Conservation (phyloP, 2,797 vertebrate species). For the Girardinus metallicus region DNA sequence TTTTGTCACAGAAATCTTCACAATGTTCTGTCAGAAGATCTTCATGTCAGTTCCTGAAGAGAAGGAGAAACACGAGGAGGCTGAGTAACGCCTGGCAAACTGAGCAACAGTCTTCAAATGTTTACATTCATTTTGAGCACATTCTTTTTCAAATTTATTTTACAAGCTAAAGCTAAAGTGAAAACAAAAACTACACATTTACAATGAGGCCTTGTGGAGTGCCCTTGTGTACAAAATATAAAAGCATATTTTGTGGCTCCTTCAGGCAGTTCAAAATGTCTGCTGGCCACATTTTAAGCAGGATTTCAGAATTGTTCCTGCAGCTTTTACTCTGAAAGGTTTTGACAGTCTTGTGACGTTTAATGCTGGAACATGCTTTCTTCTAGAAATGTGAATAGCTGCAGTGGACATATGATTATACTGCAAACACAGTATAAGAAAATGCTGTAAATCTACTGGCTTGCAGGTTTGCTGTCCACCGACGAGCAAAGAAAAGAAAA, state of each 20-base stretch:
- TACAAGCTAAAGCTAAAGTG: slow-evolving; percentile 4
- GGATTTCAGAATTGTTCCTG: slow-evolving; percentile 7
- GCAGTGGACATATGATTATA: slow-evolving; percentile 1
- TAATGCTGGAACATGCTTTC: slow-evolving; percentile 18
- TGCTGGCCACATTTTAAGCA: not conserved
- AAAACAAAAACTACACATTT: not conserved
- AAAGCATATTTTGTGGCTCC: slow-evolving; percentile 7
- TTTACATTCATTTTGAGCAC: slow-evolving; percentile 50
- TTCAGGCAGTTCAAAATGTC: slow-evolving; percentile 13
- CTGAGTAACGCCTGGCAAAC: slow-evolving; percentile 43
- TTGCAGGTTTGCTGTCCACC: slow-evolving; percentile 9
- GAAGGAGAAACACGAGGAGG: slow-evolving; percentile 41
- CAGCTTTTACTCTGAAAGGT: slow-evolving; percentile 1
- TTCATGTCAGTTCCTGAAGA: slow-evolving; percentile 83
- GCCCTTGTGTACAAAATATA: not conserved
- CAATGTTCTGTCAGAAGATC: slow-evolving; percentile 83
- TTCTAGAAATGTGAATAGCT: slow-evolving; percentile 3
- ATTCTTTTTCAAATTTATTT: slow-evolving; percentile 4
- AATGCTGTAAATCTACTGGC: slow-evolving; percentile 27
- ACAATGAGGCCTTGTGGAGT: not conserved
- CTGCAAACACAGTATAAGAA: slow-evolving; percentile 18
- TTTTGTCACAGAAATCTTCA: slow-evolving; percentile 81
- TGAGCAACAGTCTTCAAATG: slow-evolving; percentile 30
- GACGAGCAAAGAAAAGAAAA: not conserved
- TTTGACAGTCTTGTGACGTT: slow-evolving; percentile 7